Base-by-base conservation (phyloP, 2,113 vertebrate genomes). In the Astatoreochromis straeleni region DNA sequence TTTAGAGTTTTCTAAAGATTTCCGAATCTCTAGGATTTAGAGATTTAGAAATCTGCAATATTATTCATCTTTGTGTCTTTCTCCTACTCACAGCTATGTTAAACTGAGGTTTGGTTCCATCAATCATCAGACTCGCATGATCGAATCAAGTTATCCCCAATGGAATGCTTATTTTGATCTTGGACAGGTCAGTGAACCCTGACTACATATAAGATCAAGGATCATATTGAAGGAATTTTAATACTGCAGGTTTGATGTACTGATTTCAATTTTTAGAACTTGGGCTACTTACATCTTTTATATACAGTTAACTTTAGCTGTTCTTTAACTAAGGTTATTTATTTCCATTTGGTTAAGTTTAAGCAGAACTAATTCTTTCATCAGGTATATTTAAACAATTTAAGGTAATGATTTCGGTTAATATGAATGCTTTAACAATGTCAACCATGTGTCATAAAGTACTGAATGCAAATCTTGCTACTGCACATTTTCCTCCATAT, bases 121-220 rank as follows among this genome's bases (percentile, higher is more conserved):
- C 4, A 1, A 26, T 31, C 53, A 1, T 3, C 12, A 5, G 63
- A 94, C 92, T 12, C 0, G 0, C 2, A 21, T 80, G 29, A 88
- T 93, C 53, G 0, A 1, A 2, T 85, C 91, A 51, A 9, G 12
- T 54, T 0, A 85, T 45, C 94, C 94, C 6, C 0, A 0, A 0
- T 94, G 92, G 94, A 87, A 92, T 4, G 13, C 68, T 31, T 10
- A 5, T 16, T 93, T 33, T 17, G 0, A 88, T 65, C 40, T 94
- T 31, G 93, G 92, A 45, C 42, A 40, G 82, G 92, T 91, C 4
- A 73, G 80, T 79, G 10, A 38, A 65, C 0, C 60, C 60, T 13
- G 31, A 65, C 33, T 0, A 65, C 33, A 65, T 38, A 65, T 65
- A 38, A 21, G 0, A 0, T 65, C 60, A 65, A n/a, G 31, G 60